A percentile compares a stretch with the other conserved stretches of the same genome.
Conservation (phyloP, 2,888 invertebrate genomes). For the Nephrotoma appendiculata region DNA sequence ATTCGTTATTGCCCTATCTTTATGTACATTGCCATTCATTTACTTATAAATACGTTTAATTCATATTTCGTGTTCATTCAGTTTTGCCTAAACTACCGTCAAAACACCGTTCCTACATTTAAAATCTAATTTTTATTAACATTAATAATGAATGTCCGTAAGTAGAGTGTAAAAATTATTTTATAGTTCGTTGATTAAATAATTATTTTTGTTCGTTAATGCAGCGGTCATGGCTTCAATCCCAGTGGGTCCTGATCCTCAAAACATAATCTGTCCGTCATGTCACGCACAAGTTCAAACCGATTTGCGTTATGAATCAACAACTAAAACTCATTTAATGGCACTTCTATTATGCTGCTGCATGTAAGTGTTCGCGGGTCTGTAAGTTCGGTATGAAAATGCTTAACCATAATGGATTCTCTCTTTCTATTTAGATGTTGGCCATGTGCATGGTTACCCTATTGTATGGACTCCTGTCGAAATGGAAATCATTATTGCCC, state of each 20-base stretch:
- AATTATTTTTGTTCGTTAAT: no score
- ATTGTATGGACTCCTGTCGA: slow-evolving; percentile 33
- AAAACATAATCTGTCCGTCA: slow-evolving; percentile 33
- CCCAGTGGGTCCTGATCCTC: slow-evolving; percentile 31
- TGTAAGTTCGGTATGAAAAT: slow-evolving; percentile 18
- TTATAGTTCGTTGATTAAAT: no score
- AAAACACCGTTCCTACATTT: no score
- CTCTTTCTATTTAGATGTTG: slow-evolving; percentile 28
- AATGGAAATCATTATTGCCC: slow-evolving; percentile 36
- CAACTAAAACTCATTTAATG: slow-evolving; percentile 38
- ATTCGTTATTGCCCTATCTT: no score
- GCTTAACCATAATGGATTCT: slow-evolving; percentile 11
- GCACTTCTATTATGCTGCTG: slow-evolving; percentile 37
- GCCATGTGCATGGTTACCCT: slow-evolving; percentile 35
- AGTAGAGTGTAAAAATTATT: no score
- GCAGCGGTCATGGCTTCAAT: no score
- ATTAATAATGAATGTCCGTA: no score
- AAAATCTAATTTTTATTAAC: no score
- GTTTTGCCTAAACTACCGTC: no score
- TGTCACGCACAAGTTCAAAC: slow-evolving; percentile 34
- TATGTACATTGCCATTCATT: no score
- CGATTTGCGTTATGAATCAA: slow-evolving; percentile 29
- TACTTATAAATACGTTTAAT: no score
- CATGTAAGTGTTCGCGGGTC: slow-evolving; percentile 12
- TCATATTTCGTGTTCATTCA: no score